Evolutionary conservation across 2,797 vertebrate species (phyloP).

Genomic region (Onychomys arenicola): DNA sequence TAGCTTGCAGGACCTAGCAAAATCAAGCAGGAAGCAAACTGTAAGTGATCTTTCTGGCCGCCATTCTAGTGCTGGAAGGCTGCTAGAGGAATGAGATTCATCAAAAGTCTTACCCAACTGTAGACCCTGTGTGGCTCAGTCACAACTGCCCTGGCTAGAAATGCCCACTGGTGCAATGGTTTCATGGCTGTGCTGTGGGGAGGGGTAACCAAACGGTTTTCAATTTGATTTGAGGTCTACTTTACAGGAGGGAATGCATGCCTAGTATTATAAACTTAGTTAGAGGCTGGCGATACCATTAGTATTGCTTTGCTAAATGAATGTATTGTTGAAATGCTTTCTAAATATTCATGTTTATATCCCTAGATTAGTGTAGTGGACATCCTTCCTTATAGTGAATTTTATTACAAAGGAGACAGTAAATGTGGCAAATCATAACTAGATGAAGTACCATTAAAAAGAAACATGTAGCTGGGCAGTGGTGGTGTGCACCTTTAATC

Average conservation of each 20-base stretch:
- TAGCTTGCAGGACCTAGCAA: neutral
- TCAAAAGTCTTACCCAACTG: neutral
- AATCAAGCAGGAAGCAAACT: neutral
- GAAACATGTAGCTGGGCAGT: neutral
- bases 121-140: neutral
- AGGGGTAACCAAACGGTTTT: accelerated
- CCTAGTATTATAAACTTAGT: neutral
- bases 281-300: neutral
- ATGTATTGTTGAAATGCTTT: neutral
- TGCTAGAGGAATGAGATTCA: neutral
- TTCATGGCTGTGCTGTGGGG: too few species aligned
- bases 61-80: too few species aligned
- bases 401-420: neutral
- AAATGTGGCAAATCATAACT: neutral
- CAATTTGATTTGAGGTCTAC: neutral
- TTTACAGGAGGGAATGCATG: neutral
- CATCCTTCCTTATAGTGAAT: neutral
- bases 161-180: neutral
- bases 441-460: neutral
- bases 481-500: too few species aligned
- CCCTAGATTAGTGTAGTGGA: neutral
- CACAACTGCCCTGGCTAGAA: neutral
- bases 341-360: neutral
- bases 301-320: neutral
- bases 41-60: accelerated